Base-by-base conservation (phyloP, 2,113 vertebrate genomes). In the human region DNA sequence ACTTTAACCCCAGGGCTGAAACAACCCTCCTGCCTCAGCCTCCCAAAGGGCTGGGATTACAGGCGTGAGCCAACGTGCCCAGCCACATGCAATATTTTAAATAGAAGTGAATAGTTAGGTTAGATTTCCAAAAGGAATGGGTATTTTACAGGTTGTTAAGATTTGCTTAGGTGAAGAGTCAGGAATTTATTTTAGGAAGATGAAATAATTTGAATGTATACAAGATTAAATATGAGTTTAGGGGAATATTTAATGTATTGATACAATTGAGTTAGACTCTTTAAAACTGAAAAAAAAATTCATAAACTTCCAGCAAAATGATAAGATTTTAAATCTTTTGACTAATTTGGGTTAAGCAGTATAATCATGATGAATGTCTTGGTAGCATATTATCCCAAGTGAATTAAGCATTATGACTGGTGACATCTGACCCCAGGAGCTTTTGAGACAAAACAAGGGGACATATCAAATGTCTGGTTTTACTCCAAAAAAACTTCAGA, bases 361-460 rank as follows among this genome's bases (percentile, higher is more conserved):
- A 38, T n/a, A 92, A 89, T 84, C 16, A 55, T 48, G 40, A 81
- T 70, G 45, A 80, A 86, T 40, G 9, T 25, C 86, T 91, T 95
- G 6, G 43, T 81, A 38, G 16, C 9, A 92, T 43, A 70, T 83
- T 88, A 66, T 86, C 81, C 89, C 50, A 91, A 72, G 43, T 85
- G 75, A 94, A 93, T 87, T 86, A 97, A 87, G 14, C 23, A 43
- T 80, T 94, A 32, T 89, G 30, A 90, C 30, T 78, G 32, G 72
- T 50, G n/a, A 97, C 43, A 50, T 76, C 43, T 87, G 50, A 89
- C 11, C 27, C 78, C 8, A 38, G 70, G 92, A 87, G 5, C n/a
- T 89, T 93, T 93, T 79, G 59, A 93, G 93, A 93, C 30, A 94
- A 83, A 95, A 91, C 35, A 93, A 96, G 93, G 25, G 45, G 75